Percentiles rank a stretch among this genome's conserved stretches.
Evolutionary conservation across 2,797 vertebrate genomes (phyloP).

Genomic region (Ara ararauna): DNA sequence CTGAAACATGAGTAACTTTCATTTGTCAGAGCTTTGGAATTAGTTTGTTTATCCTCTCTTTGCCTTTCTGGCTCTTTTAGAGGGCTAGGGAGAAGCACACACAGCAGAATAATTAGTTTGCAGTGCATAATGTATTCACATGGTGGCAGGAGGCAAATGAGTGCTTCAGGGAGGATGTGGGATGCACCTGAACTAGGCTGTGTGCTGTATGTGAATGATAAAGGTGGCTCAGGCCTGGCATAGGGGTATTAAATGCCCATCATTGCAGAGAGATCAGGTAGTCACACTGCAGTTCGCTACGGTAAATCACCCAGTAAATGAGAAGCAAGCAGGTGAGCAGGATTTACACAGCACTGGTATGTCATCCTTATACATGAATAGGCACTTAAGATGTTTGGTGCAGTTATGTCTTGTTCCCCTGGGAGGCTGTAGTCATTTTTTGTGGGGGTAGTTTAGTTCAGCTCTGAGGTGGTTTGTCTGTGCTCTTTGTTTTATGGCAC

Average conservation of each 20-base stretch:
- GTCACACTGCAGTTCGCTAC: neutral
- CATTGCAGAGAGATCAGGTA: neutral
- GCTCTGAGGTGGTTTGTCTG: constrained; percentile 32
- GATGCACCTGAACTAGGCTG: constrained; percentile 17
- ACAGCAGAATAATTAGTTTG: neutral
- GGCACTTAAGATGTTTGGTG: constrained; percentile 32
- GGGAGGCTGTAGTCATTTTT: constrained; percentile 43
- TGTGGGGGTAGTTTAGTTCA: constrained; percentile 29
- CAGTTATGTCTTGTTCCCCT: constrained; percentile 8
- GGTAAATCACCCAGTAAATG: constrained; percentile 50
- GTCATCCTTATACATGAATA: constrained; percentile 24
- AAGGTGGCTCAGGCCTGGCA: neutral
- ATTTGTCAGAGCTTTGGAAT: neutral
- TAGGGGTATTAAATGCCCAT: neutral
- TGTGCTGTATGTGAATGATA: neutral
- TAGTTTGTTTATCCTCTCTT: neutral
- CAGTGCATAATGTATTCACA: neutral
- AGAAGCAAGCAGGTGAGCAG: constrained; percentile 37
- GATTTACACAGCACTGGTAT: constrained; percentile 22
- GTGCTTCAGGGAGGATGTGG: neutral
- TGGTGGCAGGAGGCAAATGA: neutral
- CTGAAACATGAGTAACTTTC: neutral
- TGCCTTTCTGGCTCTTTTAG: neutral
- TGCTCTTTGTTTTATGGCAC: constrained; percentile 27
- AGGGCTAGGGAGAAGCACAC: neutral